These are phyloP conservation scores for Leptopilina drosophilae DNA, from an alignment of 2,888 invertebrate genomes.

Conservation along the genomic window DNA sequence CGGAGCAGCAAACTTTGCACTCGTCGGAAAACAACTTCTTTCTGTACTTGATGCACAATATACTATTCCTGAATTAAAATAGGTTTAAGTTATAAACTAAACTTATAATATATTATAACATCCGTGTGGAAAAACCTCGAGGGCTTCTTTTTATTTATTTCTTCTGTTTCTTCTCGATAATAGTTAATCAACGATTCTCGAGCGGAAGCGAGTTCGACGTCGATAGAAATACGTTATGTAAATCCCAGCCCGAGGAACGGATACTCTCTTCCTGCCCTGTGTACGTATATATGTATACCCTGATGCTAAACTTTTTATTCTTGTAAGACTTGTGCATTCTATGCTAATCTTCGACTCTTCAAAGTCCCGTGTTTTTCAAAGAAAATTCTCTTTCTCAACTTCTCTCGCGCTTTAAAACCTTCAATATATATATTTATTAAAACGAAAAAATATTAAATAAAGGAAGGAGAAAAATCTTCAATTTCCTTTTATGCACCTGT, in stretches of 20 bases:
- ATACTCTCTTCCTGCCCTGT: constrained; percentile 71
- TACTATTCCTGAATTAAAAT: constrained; percentile 11
- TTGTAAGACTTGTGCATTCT: constrained; percentile 64
- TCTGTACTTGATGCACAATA: no score
- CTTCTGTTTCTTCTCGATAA: constrained; percentile 21
- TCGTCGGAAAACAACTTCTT: no score
- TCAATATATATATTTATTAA: no score
- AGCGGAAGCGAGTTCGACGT: constrained; percentile 71
- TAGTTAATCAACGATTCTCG: constrained; percentile 50
- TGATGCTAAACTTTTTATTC: constrained; percentile 58
- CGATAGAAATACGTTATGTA: constrained; percentile 74
- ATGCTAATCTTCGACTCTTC: constrained; percentile 61
- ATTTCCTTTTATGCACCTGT: no score
- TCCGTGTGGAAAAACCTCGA: constrained; percentile 41
- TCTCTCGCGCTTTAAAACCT: no score
- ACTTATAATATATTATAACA: not conserved
- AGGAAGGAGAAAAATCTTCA: no score
- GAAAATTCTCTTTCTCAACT: no score
- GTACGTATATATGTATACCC: constrained; percentile 42
- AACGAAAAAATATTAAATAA: no score
- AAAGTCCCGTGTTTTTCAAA: constrained; percentile 4
- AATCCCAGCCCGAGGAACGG: constrained; percentile 68
- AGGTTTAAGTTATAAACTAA: no score
- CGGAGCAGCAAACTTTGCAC: no score
- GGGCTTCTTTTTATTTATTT: constrained; percentile 45